Conservation (phyloP, 2,888 invertebrate genomes). For the Physocephala rufipes region DNA sequence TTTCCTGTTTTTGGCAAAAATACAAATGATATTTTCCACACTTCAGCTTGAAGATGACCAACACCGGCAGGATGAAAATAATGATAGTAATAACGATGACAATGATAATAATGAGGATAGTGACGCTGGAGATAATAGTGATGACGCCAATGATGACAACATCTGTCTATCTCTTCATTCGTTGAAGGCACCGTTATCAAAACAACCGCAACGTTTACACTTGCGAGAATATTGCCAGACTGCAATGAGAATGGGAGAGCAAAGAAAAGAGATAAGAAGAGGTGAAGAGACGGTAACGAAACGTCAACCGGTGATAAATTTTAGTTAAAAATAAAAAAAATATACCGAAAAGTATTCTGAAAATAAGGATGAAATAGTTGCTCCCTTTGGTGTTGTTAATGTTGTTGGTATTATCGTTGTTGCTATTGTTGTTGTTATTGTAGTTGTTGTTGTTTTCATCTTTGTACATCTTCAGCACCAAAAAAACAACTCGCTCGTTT, state of each 20-base stretch:
- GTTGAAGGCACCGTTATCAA: constrained; percentile 38
- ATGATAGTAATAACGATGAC: background rate
- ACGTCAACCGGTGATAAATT: background rate
- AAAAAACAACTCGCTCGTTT: background rate
- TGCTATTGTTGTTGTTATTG: background rate
- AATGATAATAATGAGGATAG: background rate
- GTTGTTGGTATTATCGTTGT: background rate
- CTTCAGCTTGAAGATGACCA: no score
- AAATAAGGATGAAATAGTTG: background rate
- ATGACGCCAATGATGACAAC: background rate
- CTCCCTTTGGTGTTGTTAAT: background rate
- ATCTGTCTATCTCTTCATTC: background rate
- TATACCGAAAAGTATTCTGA: background rate
- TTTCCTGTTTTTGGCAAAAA: no score
- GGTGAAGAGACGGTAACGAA: background rate
- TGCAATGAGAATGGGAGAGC: background rate
- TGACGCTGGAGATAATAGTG: background rate
- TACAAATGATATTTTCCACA: no score
- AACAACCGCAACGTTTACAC: constrained; percentile 30
- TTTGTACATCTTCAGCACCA: background rate
- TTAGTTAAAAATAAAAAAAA: constrained; percentile 4
- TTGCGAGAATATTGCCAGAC: background rate
- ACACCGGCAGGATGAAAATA: background rate
- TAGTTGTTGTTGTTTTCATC: no score
- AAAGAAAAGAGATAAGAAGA: background rate